Evolutionary conservation across 2,797 vertebrate species (phyloP).

Genomic region (Chanos chanos): DNA sequence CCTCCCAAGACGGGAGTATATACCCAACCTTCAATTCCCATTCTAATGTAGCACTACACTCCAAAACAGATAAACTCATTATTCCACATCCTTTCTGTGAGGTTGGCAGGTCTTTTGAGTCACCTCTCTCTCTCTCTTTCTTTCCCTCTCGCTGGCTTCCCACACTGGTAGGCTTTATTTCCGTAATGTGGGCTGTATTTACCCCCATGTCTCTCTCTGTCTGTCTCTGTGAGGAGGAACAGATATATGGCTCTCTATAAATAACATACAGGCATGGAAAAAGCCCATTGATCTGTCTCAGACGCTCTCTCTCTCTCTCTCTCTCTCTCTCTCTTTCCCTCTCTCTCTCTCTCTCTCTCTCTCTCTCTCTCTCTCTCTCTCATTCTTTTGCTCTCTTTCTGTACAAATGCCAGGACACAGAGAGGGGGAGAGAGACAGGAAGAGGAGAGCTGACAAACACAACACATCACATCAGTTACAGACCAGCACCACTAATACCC

Average conservation of each 20-base stretch:
- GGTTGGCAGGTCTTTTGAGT: no score
- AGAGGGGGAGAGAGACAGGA: conserved; percentile 41
- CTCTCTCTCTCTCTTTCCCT: no score
- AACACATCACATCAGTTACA: conserved; percentile 24
- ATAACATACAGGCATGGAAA: conserved; percentile 78
- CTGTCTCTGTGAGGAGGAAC: conserved; percentile 79
- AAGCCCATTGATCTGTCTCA: conserved; percentile 84
- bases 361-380: no score
- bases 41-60: not conserved
- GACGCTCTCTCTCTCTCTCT: conserved; percentile 32
- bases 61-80: not conserved
- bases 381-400: conserved; percentile 27
- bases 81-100: conserved; percentile 1
- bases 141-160: conserved; percentile 53
- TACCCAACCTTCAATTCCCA: not conserved
- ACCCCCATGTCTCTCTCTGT: no score
- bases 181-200: conserved; percentile 81
- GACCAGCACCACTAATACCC: not conserved
- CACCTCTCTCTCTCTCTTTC: conserved; percentile 26
- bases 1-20: no score
- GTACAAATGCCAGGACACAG: conserved; percentile 55
- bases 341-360: not conserved
- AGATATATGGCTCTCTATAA: conserved; percentile 79
- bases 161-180: conserved; percentile 45
- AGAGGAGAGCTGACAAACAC: conserved; percentile 43